Conservation (phyloP, 1,140 invertebrate genomes). For the Eumeta japonica region DNA sequence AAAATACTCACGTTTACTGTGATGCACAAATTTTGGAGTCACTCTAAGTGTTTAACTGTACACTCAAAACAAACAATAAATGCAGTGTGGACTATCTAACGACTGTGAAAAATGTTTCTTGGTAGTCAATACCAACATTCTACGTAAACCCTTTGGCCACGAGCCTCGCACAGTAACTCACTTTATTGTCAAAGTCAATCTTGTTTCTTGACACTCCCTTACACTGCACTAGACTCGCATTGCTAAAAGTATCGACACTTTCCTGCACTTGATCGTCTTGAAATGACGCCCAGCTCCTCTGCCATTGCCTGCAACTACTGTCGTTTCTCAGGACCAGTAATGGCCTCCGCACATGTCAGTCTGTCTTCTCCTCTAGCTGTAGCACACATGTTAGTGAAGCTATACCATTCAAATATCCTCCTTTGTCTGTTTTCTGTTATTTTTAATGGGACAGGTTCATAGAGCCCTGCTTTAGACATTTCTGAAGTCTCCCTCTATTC, state of each 20-base stretch:
- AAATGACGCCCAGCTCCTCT: conserved; percentile 24
- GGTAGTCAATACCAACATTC: conserved; percentile 31
- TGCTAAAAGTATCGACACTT: conserved; percentile 22
- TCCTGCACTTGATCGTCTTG: conserved; percentile 30
- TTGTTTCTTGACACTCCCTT: conserved; percentile 30
- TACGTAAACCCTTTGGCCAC: conserved; percentile 39
- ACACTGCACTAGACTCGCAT: conserved; percentile 28
- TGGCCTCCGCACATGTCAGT: conserved; percentile 20
- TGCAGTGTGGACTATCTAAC: conserved; percentile 21
- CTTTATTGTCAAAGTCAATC: conserved; percentile 9
- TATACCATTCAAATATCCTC: conserved; percentile 7
- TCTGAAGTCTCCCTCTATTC: not conserved
- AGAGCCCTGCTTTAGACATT: not conserved
- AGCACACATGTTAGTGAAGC: conserved; percentile 6
- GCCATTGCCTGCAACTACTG: conserved; percentile 24
- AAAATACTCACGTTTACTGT: too few species aligned
- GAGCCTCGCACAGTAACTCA: conserved; percentile 28
- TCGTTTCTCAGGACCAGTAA: conserved; percentile 18
- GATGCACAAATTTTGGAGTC: too few species aligned
- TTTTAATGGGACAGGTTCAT: not conserved
- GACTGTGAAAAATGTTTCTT: conserved; percentile 34
- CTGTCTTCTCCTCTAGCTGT: conserved; percentile 9
- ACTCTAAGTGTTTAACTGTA: conserved; percentile 19
- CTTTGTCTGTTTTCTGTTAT: conserved; percentile 4
- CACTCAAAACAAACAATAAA: conserved; percentile 28